Percentiles rank a stretch among this genome's conserved stretches.
phyloP scores from a whole-genome alignment of 2,113 vertebrate genomes.

The Odocoileus virginianus region DNA sequence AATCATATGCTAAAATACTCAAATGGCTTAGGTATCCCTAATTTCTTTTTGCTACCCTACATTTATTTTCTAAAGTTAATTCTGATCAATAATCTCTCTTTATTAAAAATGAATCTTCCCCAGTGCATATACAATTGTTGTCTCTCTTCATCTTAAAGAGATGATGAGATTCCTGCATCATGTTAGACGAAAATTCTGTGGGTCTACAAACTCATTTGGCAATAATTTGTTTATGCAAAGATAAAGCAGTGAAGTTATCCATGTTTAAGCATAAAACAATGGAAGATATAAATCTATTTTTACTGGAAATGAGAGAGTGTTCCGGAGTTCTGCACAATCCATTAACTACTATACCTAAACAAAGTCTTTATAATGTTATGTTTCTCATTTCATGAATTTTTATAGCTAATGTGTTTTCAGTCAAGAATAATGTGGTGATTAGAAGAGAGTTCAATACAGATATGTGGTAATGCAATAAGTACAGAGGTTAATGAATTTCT shows the following conservation, averaged over 20 bases:
- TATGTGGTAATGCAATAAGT: slow-evolving; percentile 72
- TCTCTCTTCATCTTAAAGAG: background rate
- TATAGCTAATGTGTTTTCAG: slow-evolving; percentile 81
- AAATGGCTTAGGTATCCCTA: background rate
- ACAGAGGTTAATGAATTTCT: slow-evolving; percentile 79
- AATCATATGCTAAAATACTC: background rate
- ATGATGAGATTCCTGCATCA: background rate
- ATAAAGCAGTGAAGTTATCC: slow-evolving; percentile 56
- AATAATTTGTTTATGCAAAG: slow-evolving; percentile 67
- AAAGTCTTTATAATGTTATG: slow-evolving; percentile 80
- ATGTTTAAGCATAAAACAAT: slow-evolving; percentile 73
- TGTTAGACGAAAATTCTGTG: background rate
- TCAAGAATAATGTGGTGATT: slow-evolving; percentile 81
- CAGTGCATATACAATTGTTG: background rate
- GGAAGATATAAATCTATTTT: slow-evolving; percentile 70
- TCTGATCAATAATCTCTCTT: background rate
- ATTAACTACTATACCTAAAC: slow-evolving; percentile 79
- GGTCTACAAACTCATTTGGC: slow-evolving; percentile 57
- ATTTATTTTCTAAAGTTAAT: background rate
- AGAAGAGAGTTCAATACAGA: slow-evolving; percentile 73
- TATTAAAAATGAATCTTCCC: background rate
- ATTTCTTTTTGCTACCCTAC: background rate
- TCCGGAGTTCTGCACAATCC: slow-evolving; percentile 77
- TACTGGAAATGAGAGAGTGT: slow-evolving; percentile 67
- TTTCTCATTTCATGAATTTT: slow-evolving; percentile 82